Base-by-base conservation (phyloP, 2,888 invertebrate species). In the Mythimna pallens region DNA sequence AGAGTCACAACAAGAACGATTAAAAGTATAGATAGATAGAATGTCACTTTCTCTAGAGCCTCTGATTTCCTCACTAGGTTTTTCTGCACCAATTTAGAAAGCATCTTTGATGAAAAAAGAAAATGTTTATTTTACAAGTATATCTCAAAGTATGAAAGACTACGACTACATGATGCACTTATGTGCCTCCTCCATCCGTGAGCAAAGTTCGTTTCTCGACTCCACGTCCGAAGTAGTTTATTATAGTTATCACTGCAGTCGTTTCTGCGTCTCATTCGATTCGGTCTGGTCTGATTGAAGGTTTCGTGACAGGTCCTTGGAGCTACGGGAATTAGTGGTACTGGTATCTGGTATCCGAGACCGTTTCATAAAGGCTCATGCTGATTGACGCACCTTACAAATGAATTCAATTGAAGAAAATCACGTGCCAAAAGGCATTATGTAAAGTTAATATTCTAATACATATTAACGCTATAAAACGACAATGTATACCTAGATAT, bases 211-310 rank as follows among this genome's bases (percentile, higher is more conserved):
- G 6, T 64, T 70, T 76, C 22, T 8, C 2, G 7, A 25, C 22
- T 75, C 59, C 47, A 63, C 58, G 78, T 66, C 10, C 43, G 9
- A 34, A 43, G 77, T 76, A 79, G 73, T 84, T 87, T 85, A 88
- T 88, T 89, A 89, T 86, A 89, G 88, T 87, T 81, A 87, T 88
- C 86, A 82, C 43, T 65, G 71, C 36, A 77, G 82, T 77, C 73
- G 81, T 85, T 86, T 80, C 86, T 87, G 69, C 71, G 73, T 86
- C 85, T 83, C 87, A 86, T 87, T 89, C 90, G 90, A 85, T 86
- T 88, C 91, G 90, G 87, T 86, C 85, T 74, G 87, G 76, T 79
- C 84, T 92, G 92, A 93, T 93, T 92, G 89, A 86, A 87, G 90
- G 91, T 88, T 91, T 84, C 71, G 73, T 74, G 86, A 82, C 89